Conservation (phyloP, 2,888 invertebrate species). For the Papilio gigon region DNA sequence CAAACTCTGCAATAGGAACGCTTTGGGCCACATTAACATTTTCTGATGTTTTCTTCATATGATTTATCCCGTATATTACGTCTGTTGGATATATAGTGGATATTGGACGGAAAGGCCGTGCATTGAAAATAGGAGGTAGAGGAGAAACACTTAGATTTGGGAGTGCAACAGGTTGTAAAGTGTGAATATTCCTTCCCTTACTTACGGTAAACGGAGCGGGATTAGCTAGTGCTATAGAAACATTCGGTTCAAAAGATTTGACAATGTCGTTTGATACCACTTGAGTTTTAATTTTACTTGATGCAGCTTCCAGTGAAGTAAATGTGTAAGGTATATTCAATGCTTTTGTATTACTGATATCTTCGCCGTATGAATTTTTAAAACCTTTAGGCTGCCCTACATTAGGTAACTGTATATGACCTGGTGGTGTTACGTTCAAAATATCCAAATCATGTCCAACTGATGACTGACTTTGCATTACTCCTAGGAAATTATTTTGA, state of each 20-base stretch:
- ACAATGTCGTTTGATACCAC: slow-evolving; percentile 59
- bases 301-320: slow-evolving; percentile 72
- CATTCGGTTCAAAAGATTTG: slow-evolving; percentile 56
- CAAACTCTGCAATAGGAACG: slow-evolving; percentile 85
- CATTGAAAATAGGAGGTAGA: slow-evolving; percentile 84
- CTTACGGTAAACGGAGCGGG: slow-evolving; percentile 75
- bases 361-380: slow-evolving; percentile 76
- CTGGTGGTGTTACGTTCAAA: slow-evolving; percentile 55
- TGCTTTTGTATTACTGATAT: slow-evolving; percentile 63
- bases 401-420: slow-evolving; percentile 67
- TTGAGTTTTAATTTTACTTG: slow-evolving; percentile 71
- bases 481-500: slow-evolving; percentile 55
- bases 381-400: slow-evolving; percentile 66
- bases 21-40: slow-evolving; percentile 84
- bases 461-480: slow-evolving; percentile 60
- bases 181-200: slow-evolving; percentile 76
- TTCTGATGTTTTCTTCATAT: slow-evolving; percentile 59
- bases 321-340: slow-evolving; percentile 67
- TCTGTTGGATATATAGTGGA: slow-evolving; percentile 55
- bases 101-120: slow-evolving; percentile 79
- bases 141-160: slow-evolving; percentile 85
- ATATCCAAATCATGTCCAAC: slow-evolving; percentile 58
- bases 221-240: slow-evolving; percentile 68
- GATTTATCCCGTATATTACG: slow-evolving; percentile 63
- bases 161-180: slow-evolving; percentile 83